Base-by-base conservation (phyloP, 1,140 invertebrate genomes). In the Drosophila tristis region DNA sequence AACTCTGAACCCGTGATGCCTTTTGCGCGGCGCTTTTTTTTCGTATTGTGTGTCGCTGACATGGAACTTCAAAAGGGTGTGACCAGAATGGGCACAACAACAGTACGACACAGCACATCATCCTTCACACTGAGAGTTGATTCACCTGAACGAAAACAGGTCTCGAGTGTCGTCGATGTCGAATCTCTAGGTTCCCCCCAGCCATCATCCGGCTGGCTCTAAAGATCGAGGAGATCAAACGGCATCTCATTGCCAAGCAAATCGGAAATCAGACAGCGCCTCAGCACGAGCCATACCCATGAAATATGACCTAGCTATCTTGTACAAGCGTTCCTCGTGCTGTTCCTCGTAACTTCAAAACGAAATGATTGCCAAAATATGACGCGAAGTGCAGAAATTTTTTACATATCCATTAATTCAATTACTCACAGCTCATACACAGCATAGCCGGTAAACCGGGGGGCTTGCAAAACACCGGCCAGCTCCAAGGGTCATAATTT, bases 51-150 rank as follows among this genome's bases (percentile, higher is more conserved):
- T 16, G 31, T 58, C 4, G 26, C 16, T 44, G 55, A 25, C 25
- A 53, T 44, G 29, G 54, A 60, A 43, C 71, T 20, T 43, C 16
- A 47, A 45, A 64, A 72, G 78, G 80, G 81, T 86, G 81, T 81
- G 82, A 50, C 82, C 64, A 85, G 77, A 85, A 85, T 51, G 63
- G 54, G 29, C 61, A 49, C 54, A 47, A 23, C 44, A 42, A 54
- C 15, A 26, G 25, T 29, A 35, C 16, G 16, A n/a, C 13, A 13
- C 39, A 25, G 29, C 54, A 35, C 20, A 67, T 50, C 59, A 78
- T 87, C 82, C 82, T 86, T 87, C 75, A 78, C 78, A 86, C 72
- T 82, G 49, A 75, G 50, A 86, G 82, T 78, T 89, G 84, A 87
- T 68, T 82, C 71, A 86, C 82, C 84, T 82, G 55, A 63, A 67